Evolutionary conservation across 2,888 invertebrate species (phyloP).

Genomic region (Geotrupes spiniger): DNA sequence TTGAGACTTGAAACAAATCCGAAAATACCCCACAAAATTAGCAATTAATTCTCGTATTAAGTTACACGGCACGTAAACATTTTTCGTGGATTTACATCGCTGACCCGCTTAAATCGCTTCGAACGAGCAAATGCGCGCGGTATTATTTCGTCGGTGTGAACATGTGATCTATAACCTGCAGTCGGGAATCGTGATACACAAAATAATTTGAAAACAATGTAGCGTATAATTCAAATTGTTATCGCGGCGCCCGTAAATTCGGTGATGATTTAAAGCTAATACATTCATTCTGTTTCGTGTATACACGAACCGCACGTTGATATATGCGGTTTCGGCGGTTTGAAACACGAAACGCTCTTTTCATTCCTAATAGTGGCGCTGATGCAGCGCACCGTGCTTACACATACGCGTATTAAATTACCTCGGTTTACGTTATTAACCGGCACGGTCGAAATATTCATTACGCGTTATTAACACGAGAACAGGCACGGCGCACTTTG

Average conservation of each 20-base stretch:
- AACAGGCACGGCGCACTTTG: too few species aligned
- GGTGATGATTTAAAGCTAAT: constrained; percentile 44
- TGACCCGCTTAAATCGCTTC: too few species aligned
- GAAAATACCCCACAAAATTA: too few species aligned
- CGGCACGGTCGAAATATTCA: too few species aligned
- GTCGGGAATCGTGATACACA: constrained; percentile 32
- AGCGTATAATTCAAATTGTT: constrained; percentile 46
- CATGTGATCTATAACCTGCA: constrained; percentile 22
- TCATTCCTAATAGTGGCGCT: constrained; percentile 9
- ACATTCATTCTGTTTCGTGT: constrained; percentile 41
- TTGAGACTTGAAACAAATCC: too few species aligned
- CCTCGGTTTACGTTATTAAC: too few species aligned
- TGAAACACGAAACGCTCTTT: constrained; percentile 10
- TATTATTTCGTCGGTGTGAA: neutral
- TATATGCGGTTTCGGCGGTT: constrained; percentile 12
- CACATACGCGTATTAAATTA: too few species aligned
- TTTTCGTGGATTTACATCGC: too few species aligned
- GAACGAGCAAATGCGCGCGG: too few species aligned
- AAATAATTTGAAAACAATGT: constrained; percentile 47
- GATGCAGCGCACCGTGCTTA: constrained; percentile 2
- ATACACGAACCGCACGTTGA: constrained; percentile 19
- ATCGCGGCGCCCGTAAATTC: constrained; percentile 43
- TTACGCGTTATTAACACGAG: too few species aligned
- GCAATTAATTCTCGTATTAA: too few species aligned
- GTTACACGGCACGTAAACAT: too few species aligned